Base-by-base conservation (phyloP, 1,140 invertebrate genomes). In the Bacillus rossius region DNA sequence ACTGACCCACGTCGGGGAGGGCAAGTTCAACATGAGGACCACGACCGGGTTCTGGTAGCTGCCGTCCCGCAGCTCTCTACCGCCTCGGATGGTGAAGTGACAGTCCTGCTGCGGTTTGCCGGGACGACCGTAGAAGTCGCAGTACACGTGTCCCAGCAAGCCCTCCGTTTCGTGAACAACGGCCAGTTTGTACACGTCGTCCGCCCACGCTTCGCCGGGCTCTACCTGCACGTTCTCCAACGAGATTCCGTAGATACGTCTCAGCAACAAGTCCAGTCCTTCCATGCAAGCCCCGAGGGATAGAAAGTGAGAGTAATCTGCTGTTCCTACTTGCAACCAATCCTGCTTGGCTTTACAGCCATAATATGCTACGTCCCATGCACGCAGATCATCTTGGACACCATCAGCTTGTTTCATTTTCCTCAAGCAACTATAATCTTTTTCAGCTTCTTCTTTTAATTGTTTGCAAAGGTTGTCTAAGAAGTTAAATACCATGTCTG, bases 1-100 rank as follows among this genome's bases (percentile, higher is more conserved):
- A 50, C 78, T 82, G 1, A 80, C 82, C 79, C 86, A 87, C 58
- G 81, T 79, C 1, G 91, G 86, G 2, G 83, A 75, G 14, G 85
- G 83, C 47, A 98, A 78, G 58, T 94, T 96, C 50, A 99, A 73
- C 85, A 97, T 94, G 10, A 99, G 77, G 34, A 98, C 96, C 1
- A 99, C 95, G 47, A 98, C 86, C 4, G 96, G 96, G 70, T 84
- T 85, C 84, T 96, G 77, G 72, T 98, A 97, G 41, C 77, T 78
- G n/a, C 91, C 91, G 75, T 96, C 86, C 0, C 81, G 65, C 47
- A 91, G 69, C 57, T 80, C 67, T 74, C 92, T 89, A 19, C 96
- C 96, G 16, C 97, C 97, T 68, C 88, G 86, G 60, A 99, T 97
- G 0, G 96, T 99, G 74, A 97, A 99, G 75, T 99, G 98, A 70